A percentile compares a stretch with the other conserved stretches of the same genome.
Conservation (phyloP, 2,888 invertebrate species). For the Chydorus sphaericus region DNA sequence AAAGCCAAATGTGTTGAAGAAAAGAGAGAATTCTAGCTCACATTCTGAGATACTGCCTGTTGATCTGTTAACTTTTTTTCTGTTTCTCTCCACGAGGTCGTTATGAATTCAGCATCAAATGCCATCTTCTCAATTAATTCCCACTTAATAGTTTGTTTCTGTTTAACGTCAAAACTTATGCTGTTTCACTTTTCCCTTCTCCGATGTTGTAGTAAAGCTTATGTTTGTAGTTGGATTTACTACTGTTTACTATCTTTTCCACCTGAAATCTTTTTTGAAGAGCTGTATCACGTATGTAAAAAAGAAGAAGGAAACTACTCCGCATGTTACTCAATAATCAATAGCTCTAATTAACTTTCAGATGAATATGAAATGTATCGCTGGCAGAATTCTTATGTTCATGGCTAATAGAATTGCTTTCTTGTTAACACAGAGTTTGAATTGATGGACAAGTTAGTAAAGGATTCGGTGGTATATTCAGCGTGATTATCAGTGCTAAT, state of each 20-base stretch:
- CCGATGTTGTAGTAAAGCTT: slow-evolving; percentile 1
- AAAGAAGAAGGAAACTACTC: too few species aligned
- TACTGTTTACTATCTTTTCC: neutral
- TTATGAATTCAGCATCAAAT: neutral
- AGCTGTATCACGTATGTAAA: too few species aligned
- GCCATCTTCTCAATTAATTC: neutral
- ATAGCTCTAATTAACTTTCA: neutral
- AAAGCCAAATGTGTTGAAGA: neutral
- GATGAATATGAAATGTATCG: neutral
- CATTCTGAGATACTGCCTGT: neutral
- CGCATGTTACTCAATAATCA: neutral
- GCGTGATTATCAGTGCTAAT: neutral
- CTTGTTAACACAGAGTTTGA: too few species aligned
- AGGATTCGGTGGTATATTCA: neutral
- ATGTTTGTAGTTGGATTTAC: slow-evolving; percentile 4
- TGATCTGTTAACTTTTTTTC: too few species aligned
- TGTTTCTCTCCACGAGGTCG: neutral
- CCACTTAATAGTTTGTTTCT: neutral
- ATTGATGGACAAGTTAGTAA: neutral
- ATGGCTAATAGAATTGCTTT: neutral
- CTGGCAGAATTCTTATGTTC: neutral
- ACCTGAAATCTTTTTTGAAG: too few species aligned
- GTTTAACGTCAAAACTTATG: neutral
- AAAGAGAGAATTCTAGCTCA: slow-evolving; percentile 3
- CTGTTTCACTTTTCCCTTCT: neutral